phyloP scores from a whole-genome alignment of 2,888 invertebrate species.

The Agonopterix heracliana region DNA sequence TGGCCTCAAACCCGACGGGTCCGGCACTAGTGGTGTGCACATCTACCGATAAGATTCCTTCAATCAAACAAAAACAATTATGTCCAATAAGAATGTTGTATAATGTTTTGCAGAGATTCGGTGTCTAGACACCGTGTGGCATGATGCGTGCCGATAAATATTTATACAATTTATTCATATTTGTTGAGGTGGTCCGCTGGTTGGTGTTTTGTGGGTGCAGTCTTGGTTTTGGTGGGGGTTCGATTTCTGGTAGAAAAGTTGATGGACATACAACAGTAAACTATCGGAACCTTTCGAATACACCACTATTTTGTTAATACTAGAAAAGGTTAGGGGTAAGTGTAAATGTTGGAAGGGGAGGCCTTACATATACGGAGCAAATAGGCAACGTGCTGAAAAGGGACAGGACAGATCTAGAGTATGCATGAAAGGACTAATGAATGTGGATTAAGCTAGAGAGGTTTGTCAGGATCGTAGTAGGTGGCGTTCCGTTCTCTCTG shows the following conservation, averaged over 20 bases:
- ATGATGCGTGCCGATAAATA: constrained; percentile 65
- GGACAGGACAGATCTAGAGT: too few relatives aligned
- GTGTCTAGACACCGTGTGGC: constrained; percentile 49
- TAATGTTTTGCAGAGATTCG: constrained; percentile 39
- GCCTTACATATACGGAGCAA: too few relatives aligned
- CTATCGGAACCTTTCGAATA: too few relatives aligned
- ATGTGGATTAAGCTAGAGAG: too few relatives aligned
- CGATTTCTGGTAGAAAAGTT: background rate
- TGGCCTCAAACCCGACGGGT: constrained; percentile 51
- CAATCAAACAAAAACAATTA: constrained; percentile 67
- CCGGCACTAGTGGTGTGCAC: constrained; percentile 65
- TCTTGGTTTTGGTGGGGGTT: background rate
- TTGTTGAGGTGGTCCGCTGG: constrained; percentile 22
- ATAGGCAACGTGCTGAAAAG: too few relatives aligned
- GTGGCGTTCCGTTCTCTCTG: too few relatives aligned
- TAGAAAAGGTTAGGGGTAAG: too few relatives aligned
- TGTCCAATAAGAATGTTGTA: constrained; percentile 57
- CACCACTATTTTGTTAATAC: too few relatives aligned
- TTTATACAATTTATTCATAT: constrained; percentile 72
- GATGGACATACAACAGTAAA: too few relatives aligned
- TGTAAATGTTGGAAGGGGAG: too few relatives aligned
- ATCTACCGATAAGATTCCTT: constrained; percentile 50
- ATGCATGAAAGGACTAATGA: too few relatives aligned
- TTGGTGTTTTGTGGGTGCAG: constrained; percentile 5
- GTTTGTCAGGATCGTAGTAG: too few relatives aligned